Percentiles rank a stretch among this genome's conserved stretches.
These are phyloP conservation scores for Radopholus similis DNA, from an alignment of 1,140 invertebrate genomes.

Conservation along the genomic window DNA sequence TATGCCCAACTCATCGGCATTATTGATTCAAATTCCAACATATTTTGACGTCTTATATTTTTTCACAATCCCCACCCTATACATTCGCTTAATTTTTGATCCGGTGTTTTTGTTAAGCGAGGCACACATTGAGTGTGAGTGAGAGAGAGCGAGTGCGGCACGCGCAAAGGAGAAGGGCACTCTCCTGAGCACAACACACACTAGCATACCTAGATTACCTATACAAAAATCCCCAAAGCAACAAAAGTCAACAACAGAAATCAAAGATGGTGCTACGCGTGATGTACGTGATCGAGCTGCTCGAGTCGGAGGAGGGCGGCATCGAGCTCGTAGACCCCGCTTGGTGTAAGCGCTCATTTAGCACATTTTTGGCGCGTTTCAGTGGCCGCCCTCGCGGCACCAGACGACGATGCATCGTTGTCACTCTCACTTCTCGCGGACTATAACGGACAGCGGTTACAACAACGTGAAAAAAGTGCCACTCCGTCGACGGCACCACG, in stretches of 20 bases:
- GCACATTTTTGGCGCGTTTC: slow-evolving; percentile 18
- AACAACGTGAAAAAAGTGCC: no score
- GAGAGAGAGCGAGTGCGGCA: no score
- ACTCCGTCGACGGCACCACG: slow-evolving; percentile 5
- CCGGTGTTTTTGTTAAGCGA: no score
- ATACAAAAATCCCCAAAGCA: neutral
- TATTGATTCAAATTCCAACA: no score
- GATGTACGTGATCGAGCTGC: slow-evolving; percentile 57
- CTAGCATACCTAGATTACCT: no score
- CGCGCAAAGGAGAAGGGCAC: no score
- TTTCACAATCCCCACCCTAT: no score
- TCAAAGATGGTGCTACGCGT: slow-evolving; percentile 51
- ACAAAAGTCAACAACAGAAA: neutral
- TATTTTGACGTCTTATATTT: no score
- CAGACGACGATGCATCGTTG: slow-evolving; percentile 29
- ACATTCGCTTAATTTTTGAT: no score
- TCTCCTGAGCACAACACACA: no score
- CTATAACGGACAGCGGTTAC: slow-evolving; percentile 42
- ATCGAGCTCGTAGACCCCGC: slow-evolving; percentile 59
- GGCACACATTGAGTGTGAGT: no score
- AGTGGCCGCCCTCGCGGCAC: slow-evolving; percentile 28
- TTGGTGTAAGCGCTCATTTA: slow-evolving; percentile 56
- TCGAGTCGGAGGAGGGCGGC: slow-evolving; percentile 57
- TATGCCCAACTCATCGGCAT: no score
- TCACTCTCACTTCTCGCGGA: slow-evolving; percentile 32